Conservation (phyloP, 2,113 vertebrate species). For the Scomber colias region DNA sequence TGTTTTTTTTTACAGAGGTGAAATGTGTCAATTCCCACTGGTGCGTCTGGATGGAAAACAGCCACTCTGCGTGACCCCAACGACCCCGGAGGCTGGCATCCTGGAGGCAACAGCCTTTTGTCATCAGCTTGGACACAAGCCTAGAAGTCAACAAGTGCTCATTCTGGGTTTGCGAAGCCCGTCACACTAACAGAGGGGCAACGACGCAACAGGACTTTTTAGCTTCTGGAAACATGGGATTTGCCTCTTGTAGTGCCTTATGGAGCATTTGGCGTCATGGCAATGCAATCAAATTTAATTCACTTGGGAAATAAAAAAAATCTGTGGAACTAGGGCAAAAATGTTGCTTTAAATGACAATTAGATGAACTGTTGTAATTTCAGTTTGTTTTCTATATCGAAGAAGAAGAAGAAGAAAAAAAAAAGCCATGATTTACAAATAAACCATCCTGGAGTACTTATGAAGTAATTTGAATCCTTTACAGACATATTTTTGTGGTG, state of each 20-base stretch:
- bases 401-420: conserved; percentile 74
- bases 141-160: conserved; percentile 87
- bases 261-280: conserved; percentile 92
- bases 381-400: conserved; percentile 79
- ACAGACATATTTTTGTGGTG: conserved; percentile 81
- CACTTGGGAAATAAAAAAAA: conserved; percentile 71
- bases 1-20: conserved; percentile 37
- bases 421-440: conserved; percentile 93
- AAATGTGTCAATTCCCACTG: conserved; percentile 54
- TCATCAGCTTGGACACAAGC: conserved; percentile 86
- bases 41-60: conserved; percentile 64
- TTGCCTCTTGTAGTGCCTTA: conserved; percentile 98
- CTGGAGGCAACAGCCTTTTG: conserved; percentile 85
- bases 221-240: conserved; percentile 87
- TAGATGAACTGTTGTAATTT: conserved; percentile 76
- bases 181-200: conserved; percentile 88
- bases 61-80: conserved; percentile 67
- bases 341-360: conserved; percentile 61
- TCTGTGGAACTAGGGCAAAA: conserved; percentile 73
- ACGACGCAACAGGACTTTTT: conserved; percentile 91
- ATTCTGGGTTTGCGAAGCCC: conserved; percentile 85
- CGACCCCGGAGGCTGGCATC: conserved; percentile 76
- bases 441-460: conserved; percentile 81
- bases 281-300: conserved; percentile 93
- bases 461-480: conserved; percentile 73